Percentiles rank a stretch among this genome's conserved stretches.
phyloP scores from a whole-genome alignment of 2,113 vertebrate species.

The Crotalus horridus region DNA sequence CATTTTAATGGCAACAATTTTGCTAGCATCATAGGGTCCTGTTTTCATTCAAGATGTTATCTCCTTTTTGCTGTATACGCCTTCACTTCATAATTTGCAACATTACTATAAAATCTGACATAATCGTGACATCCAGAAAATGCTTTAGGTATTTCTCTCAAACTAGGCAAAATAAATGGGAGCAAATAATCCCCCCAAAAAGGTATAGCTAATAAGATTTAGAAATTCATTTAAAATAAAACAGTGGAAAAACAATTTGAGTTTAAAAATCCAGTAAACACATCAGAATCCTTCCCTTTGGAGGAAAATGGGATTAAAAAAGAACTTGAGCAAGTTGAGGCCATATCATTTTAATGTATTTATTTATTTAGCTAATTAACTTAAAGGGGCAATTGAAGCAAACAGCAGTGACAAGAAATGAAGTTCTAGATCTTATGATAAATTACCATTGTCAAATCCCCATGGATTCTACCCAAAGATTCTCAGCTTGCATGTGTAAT shows the following conservation, averaged over 20 bases:
- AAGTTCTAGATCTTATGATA: neutral
- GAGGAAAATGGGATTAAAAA: neutral
- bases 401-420: neutral
- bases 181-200: neutral
- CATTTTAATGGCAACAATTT: neutral
- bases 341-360: neutral
- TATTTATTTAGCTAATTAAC: neutral
- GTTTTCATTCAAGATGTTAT: constrained; percentile 27
- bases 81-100: neutral
- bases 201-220: neutral
- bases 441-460: neutral
- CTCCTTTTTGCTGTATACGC: neutral
- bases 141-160: neutral
- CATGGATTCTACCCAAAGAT: neutral
- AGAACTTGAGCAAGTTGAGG: neutral
- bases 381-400: neutral
- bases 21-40: neutral
- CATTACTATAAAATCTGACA: neutral
- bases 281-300: neutral
- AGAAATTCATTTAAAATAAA: neutral
- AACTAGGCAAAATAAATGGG: neutral
- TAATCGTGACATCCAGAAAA: neutral
- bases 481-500: neutral
- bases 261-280: neutral
- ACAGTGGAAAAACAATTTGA: neutral